phyloP scores from a whole-genome alignment of 2,113 vertebrate genomes.

The Chaenocephalus aceratus region DNA sequence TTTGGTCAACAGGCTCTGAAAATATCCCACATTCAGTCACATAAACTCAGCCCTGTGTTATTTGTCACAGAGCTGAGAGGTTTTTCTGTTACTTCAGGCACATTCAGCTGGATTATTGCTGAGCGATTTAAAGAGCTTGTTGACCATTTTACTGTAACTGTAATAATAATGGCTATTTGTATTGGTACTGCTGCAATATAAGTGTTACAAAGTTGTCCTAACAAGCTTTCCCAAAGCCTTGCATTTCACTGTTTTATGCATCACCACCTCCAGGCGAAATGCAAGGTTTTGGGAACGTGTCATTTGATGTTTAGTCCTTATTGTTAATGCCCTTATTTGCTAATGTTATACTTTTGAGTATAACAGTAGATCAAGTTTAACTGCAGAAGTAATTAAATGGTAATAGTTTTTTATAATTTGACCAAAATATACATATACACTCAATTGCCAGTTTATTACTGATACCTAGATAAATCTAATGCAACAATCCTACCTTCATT shows the following conservation, averaged over 20 bases:
- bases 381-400: background rate
- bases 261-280: slow-evolving; percentile 31
- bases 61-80: background rate
- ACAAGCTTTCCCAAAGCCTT: slow-evolving; percentile 61
- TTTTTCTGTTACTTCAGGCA: background rate
- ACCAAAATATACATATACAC: background rate
- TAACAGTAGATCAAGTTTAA: slow-evolving; percentile 22
- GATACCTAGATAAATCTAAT: background rate
- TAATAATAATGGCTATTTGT: slow-evolving; percentile 33
- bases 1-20: slow-evolving; percentile 79
- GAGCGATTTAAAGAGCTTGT: slow-evolving; percentile 69
- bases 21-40: slow-evolving; percentile 5
- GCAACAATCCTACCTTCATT: background rate
- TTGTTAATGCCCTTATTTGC: slow-evolving; percentile 14
- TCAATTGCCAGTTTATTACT: slow-evolving; percentile 20
- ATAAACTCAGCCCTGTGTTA: background rate
- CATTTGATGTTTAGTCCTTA: slow-evolving; percentile 22
- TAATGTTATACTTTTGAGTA: slow-evolving; percentile 25
- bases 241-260: slow-evolving; percentile 42
- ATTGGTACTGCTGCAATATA: slow-evolving; percentile 29
- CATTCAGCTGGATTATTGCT: background rate
- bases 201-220: slow-evolving; percentile 8
- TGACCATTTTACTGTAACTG: slow-evolving; percentile 65
- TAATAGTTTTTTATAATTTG: too few species aligned
- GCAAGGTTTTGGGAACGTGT: slow-evolving; percentile 63